phyloP scores from a whole-genome alignment of 1,140 invertebrate genomes.

The Drosophila ambigua region DNA sequence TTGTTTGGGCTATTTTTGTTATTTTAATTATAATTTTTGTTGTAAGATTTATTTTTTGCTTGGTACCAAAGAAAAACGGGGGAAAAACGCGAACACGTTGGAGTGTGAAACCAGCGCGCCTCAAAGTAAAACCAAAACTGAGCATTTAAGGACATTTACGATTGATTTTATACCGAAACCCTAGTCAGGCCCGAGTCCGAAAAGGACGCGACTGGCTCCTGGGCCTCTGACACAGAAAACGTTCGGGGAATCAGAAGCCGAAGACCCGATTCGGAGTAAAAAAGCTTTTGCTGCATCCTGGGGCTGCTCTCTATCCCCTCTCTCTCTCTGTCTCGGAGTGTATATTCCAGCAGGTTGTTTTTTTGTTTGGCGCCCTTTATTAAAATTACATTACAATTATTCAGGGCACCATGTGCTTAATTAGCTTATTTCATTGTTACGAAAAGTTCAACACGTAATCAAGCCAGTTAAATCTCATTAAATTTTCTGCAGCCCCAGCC shows the following conservation, averaged over 20 bases:
- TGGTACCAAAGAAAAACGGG: constrained; percentile 52
- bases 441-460: constrained; percentile 1
- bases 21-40: constrained; percentile 8
- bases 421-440: constrained; percentile 40
- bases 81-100: constrained; percentile 39
- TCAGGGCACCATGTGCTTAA: constrained; percentile 42
- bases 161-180: constrained; percentile 82
- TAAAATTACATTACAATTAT: constrained; percentile 49
- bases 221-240: constrained; percentile 62
- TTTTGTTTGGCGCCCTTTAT: constrained; percentile 61
- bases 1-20: constrained; percentile 31
- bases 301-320: too few species aligned
- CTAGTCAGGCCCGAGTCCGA: constrained; percentile 27
- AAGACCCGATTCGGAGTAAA: constrained; percentile 57
- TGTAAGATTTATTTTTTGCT: constrained; percentile 30
- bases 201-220: constrained; percentile 35
- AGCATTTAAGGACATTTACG: constrained; percentile 82
- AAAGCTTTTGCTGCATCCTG: constrained; percentile 39
- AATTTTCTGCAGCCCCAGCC: constrained; percentile 5
- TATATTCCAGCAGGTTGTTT: constrained; percentile 77
- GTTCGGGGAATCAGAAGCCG: constrained; percentile 34
- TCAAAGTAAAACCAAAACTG: constrained; percentile 77
- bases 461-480: not conserved
- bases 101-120: constrained; percentile 59
- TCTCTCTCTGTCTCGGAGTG: not conserved